phyloP scores from a whole-genome alignment of 1,140 invertebrate species.

The Frieseomelitta varia region DNA sequence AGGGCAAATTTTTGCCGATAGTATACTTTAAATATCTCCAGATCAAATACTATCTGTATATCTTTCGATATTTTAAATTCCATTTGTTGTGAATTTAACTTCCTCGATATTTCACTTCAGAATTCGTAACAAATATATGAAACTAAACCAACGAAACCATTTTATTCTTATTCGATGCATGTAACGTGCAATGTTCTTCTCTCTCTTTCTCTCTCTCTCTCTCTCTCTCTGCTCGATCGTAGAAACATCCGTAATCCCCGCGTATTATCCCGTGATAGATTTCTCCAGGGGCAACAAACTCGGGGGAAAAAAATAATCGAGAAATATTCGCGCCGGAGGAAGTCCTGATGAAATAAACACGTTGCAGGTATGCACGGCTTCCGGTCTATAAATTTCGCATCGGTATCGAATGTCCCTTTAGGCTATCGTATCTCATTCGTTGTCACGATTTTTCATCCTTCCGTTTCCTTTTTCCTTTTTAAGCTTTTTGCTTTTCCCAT shows the following conservation, averaged over 20 bases:
- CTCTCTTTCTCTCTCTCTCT: no score
- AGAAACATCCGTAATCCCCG: conserved; percentile 53
- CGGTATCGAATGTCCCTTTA: conserved; percentile 30
- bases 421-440: conserved; percentile 20
- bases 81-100: background rate
- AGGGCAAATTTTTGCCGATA: background rate
- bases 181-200: background rate
- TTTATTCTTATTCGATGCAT: background rate
- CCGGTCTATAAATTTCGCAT: background rate
- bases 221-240: background rate
- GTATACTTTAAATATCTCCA: no score
- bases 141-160: background rate
- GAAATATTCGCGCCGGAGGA: background rate
- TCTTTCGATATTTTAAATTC: background rate
- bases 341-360: conserved; percentile 49
- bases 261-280: background rate
- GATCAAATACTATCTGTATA: no score
- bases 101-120: background rate
- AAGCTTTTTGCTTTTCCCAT: background rate
- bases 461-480: background rate
- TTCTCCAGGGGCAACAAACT: background rate
- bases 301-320: conserved; percentile 50
- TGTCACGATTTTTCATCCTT: conserved; percentile 5
- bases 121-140: background rate
- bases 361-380: background rate